phyloP scores from a whole-genome alignment of 2,888 invertebrate genomes.

The Diloba caeruleocephala region DNA sequence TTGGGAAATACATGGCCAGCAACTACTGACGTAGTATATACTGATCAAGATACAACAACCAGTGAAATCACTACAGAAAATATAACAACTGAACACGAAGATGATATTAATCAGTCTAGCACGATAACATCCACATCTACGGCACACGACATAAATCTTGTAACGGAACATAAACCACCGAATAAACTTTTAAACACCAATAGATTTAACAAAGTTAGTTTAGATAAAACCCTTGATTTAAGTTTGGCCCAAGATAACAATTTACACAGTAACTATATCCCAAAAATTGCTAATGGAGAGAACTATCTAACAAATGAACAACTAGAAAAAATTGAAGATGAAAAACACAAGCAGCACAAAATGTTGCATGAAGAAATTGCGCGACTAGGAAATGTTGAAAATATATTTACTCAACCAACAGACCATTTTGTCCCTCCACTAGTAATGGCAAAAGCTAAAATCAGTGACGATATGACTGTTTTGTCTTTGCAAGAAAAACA shows the following conservation, averaged over 20 bases:
- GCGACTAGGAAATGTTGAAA: constrained; percentile 80
- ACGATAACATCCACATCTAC: constrained; percentile 58
- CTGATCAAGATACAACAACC: constrained; percentile 68
- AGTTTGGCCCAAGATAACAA: constrained; percentile 68
- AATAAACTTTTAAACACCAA: constrained; percentile 44
- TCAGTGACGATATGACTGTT: constrained; percentile 85
- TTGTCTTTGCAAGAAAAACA: constrained; percentile 84
- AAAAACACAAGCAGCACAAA: constrained; percentile 80
- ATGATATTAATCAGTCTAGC: constrained; percentile 64
- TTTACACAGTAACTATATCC: constrained; percentile 77
- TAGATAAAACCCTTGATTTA: constrained; percentile 67
- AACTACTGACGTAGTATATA: constrained; percentile 62
- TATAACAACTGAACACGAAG: constrained; percentile 68
- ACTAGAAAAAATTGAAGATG: constrained; percentile 75
- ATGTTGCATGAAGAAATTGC: constrained; percentile 82
- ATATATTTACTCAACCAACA: constrained; percentile 84
- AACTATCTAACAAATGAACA: constrained; percentile 70
- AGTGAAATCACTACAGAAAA: constrained; percentile 69
- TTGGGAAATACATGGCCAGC: constrained; percentile 62
- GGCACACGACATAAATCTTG: constrained; percentile 40
- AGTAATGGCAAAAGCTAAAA: constrained; percentile 86
- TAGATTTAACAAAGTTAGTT: constrained; percentile 55
- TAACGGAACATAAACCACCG: constrained; percentile 38
- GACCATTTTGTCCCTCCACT: constrained; percentile 87
- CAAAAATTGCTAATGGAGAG: constrained; percentile 66